A percentile compares a stretch with the other conserved stretches of the same genome.
phyloP scores from a whole-genome alignment of 1,140 invertebrate species.

The Dreissena polymorpha region DNA sequence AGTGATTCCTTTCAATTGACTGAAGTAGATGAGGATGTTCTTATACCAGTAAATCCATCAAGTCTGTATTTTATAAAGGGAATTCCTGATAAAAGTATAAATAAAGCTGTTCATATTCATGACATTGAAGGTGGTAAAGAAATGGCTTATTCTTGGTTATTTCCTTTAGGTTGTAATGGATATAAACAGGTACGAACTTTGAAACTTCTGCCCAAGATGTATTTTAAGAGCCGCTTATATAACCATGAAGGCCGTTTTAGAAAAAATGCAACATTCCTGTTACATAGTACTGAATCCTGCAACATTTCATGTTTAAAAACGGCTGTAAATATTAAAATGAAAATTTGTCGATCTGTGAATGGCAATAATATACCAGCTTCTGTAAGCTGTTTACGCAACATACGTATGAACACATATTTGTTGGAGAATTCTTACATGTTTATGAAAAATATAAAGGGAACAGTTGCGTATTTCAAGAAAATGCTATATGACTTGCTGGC shows the following conservation, averaged over 20 bases:
- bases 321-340: conserved; percentile 37
- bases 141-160: conserved; percentile 33
- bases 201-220: conserved; percentile 21
- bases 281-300: conserved; percentile 25
- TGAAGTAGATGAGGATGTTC: conserved; percentile 42
- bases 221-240: conserved; percentile 42
- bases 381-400: conserved; percentile 1
- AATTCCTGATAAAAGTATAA: conserved; percentile 4
- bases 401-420: conserved; percentile 11
- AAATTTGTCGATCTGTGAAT: conserved; percentile 18
- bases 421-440: conserved; percentile 55
- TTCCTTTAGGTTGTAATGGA: conserved; percentile 32
- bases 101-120: conserved; percentile 38
- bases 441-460: conserved; percentile 53
- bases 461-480: conserved; percentile 31
- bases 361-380: neutral
- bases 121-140: conserved; percentile 34
- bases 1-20: neutral
- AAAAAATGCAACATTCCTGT: conserved; percentile 37
- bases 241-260: conserved; percentile 20
- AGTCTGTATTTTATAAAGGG: conserved; percentile 7
- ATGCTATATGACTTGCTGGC: conserved; percentile 37
- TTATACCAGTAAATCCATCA: conserved; percentile 40
- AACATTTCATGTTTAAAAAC: conserved; percentile 21
- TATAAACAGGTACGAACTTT: neutral